phyloP scores from a whole-genome alignment of 2,113 vertebrate genomes.

The Cryptomyrus ogoouensis region DNA sequence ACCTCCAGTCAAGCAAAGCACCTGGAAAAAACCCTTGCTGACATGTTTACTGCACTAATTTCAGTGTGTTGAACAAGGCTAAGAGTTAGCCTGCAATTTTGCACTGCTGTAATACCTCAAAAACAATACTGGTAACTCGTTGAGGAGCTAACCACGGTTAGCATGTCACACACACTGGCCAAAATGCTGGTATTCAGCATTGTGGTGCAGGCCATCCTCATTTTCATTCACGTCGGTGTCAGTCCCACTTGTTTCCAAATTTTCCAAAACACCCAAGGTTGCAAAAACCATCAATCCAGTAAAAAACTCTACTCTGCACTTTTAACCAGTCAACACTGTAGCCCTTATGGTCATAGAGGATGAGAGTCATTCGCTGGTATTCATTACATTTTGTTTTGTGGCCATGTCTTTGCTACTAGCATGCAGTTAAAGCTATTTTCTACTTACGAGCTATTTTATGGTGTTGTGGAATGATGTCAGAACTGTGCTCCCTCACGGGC shows the following conservation, averaged over 20 bases:
- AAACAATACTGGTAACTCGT: not conserved
- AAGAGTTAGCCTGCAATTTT: not conserved
- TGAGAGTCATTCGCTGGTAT: constrained; percentile 56
- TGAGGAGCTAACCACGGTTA: not conserved
- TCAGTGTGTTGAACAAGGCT: not conserved
- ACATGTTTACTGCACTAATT: not conserved
- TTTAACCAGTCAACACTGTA: constrained; percentile 64
- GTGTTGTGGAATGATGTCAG: not conserved
- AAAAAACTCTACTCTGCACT: constrained; percentile 54
- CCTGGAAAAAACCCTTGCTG: not conserved
- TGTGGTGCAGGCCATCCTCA: constrained; percentile 43
- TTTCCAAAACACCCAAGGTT: constrained; percentile 54
- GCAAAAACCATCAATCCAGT: constrained; percentile 63
- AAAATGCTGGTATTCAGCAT: not conserved
- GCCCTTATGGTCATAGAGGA: constrained; percentile 54
- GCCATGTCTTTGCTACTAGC: constrained; percentile 45
- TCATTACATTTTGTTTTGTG: constrained; percentile 55
- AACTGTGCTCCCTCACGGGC: not conserved
- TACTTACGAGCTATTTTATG: constrained; percentile 25
- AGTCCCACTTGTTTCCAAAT: constrained; percentile 63
- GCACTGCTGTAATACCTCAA: not conserved
- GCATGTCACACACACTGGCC: not conserved
- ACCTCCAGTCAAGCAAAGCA: not conserved
- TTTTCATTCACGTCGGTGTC: constrained; percentile 66
- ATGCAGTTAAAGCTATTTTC: constrained; percentile 51